A percentile compares a stretch with the other conserved stretches of the same genome.
Conservation (phyloP, 2,888 invertebrate genomes). For the Ernsta delagoae region DNA sequence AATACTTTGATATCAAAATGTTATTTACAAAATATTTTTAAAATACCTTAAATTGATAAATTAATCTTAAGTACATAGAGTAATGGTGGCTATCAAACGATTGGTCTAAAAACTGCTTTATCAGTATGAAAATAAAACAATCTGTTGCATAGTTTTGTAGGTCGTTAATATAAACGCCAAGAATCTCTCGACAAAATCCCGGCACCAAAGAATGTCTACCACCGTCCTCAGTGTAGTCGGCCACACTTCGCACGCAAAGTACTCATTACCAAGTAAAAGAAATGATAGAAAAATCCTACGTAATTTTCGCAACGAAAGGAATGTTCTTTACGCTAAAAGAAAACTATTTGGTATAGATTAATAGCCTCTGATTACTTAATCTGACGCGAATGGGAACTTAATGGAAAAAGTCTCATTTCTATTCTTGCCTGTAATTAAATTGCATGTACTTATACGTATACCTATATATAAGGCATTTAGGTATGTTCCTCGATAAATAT, state of each 20-base stretch:
- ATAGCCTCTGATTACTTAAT: slow-evolving; percentile 29
- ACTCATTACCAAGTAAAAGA: slow-evolving; percentile 54
- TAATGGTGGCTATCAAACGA: too few species aligned
- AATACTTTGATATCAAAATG: slow-evolving; percentile 1
- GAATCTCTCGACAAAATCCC: background rate
- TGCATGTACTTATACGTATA: too few species aligned
- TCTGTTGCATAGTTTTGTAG: background rate
- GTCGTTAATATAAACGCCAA: background rate
- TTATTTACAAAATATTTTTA: too few species aligned
- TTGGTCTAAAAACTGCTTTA: too few species aligned
- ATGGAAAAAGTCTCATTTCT: slow-evolving; percentile 16
- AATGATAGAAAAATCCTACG: slow-evolving; percentile 30
- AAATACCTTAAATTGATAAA: too few species aligned
- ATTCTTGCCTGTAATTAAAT: background rate
- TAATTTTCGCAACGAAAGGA: slow-evolving; percentile 29
- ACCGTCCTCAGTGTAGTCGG: slow-evolving; percentile 15
- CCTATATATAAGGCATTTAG: too few species aligned
- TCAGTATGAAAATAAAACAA: background rate
- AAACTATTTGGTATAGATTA: slow-evolving; percentile 27
- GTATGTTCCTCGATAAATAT: too few species aligned
- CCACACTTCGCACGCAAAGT: slow-evolving; percentile 57
- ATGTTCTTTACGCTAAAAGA: slow-evolving; percentile 26
- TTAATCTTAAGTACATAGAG: too few species aligned
- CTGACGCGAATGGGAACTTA: slow-evolving; percentile 1
- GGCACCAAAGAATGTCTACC: slow-evolving; percentile 17